Conservation (phyloP, 2,888 invertebrate genomes). For the Clivina fossor region DNA sequence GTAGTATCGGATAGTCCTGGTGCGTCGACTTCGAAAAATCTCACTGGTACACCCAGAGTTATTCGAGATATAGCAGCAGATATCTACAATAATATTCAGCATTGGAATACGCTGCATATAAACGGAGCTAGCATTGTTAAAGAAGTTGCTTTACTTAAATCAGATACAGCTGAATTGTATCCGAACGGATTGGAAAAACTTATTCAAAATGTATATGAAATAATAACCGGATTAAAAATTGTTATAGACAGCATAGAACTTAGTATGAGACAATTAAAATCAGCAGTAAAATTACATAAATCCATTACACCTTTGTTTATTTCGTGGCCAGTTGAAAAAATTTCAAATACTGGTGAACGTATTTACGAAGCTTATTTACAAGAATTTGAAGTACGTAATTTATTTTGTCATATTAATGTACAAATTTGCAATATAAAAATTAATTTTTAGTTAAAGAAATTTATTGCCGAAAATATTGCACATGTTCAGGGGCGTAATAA, state of each 20-base stretch:
- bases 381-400: slow-evolving; percentile 50
- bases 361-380: slow-evolving; percentile 50
- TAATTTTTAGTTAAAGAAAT: slow-evolving; percentile 47
- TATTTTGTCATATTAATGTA: slow-evolving; percentile 12
- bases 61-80: slow-evolving; percentile 61
- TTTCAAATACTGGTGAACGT: slow-evolving; percentile 43
- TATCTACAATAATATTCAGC: slow-evolving; percentile 56
- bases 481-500: slow-evolving; percentile 50
- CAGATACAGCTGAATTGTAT: slow-evolving; percentile 40
- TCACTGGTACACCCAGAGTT: slow-evolving; percentile 60
- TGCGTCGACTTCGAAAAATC: slow-evolving; percentile 52
- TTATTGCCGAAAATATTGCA: slow-evolving; percentile 53
- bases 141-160: slow-evolving; percentile 49
- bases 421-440: background rate
- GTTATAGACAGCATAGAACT: slow-evolving; percentile 43
- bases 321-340: slow-evolving; percentile 44
- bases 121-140: slow-evolving; percentile 53
- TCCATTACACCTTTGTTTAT: slow-evolving; percentile 47
- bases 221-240: slow-evolving; percentile 43
- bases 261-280: slow-evolving; percentile 46
- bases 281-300: slow-evolving; percentile 48
- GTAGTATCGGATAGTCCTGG: slow-evolving; percentile 51
- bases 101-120: slow-evolving; percentile 57
- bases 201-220: slow-evolving; percentile 43
- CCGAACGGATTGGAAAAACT: slow-evolving; percentile 41